Evolutionary conservation across 2,888 invertebrate species (phyloP), one percentile per base, ranked within the genome.

Genomic region (Meloe dianella): DNA sequence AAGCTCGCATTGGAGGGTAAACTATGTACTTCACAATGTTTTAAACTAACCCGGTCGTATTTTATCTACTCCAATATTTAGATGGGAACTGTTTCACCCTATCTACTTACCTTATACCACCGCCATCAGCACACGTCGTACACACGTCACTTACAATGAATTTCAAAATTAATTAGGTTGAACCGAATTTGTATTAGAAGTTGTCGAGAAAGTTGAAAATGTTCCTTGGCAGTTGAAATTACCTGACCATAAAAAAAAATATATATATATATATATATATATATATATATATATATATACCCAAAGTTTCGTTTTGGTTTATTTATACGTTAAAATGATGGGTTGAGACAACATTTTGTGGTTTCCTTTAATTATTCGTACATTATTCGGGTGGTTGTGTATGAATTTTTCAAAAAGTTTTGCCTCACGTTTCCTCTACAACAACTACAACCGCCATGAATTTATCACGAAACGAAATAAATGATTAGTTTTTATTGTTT

Each of bases 21-120:
- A 41, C 64, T 63, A 63, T 61, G 65, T 63, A 61, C 57, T 47
- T 47, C 20, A 47, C 20, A 47, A 20, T 47, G 20, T 24, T 54
- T 24, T 54, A 22, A 22, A 54, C 54, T 7, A 14, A 54, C 24
- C 12, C 12, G 10, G 24, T 54, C 24, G 54, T 54, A 54, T 54
- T 54, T 54, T 12, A 54, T 12, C 22, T 54, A 5, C 24, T 54
- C 24, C 14, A 54, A 54, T 54, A 54, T 54, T 54, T 24, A 54
- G 54, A 54, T 54, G 22, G 54, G 24, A 54, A 54, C 12, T 24
- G 54, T 54, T 54, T 12, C 22, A 12, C 9, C 20, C 54, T 22
- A 12, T 5, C 14, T 24, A 24, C 54, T 54, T 24, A 54, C 12
- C 24, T 10, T 12, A 54, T 10, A 20, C 10, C 51, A 22, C 51